Evolutionary conservation across 1,140 invertebrate genomes (phyloP), one percentile per base, ranked within the genome.

Genomic region (Listronotus oregonensis): DNA sequence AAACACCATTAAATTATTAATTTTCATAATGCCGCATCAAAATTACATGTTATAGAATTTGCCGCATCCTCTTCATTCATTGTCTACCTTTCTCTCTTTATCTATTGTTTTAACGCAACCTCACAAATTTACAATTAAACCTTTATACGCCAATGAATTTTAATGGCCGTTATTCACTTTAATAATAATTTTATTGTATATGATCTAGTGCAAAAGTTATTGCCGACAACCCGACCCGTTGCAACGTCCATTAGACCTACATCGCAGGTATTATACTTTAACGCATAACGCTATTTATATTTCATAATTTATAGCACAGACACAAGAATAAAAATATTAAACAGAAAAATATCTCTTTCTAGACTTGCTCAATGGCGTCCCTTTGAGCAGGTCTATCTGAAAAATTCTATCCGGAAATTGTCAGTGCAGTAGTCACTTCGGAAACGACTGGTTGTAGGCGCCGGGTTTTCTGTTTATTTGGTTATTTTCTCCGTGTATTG

Each of bases 101-200:
- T 55, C 39, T 34, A 55, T 55, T 55, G 52, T 55, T 55, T 55
- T n/a, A 31, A 14, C 27, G 31, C 49, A 51, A 51, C 32, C 15
- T 15, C 17, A 40, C 52, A 39, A 39, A 55, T 55, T 55, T 27
- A 40, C 52, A 55, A 55, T 55, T 55, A 55, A 55, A 55, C 34
- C 52, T n/a, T 55, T 55, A 55, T 55, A 15, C 52, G 15, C 32
- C 31, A 17, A 32, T 55, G 52, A 18, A 40, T 55, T 55, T 55
- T 55, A 55, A 39, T 55, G 52, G 39, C 39, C 52, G 37, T 42
- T 40, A 55, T 40, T 55, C 39, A 55, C 52, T 55, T 55, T 55
- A 39, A 40, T 14, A 17, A 55, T 55, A 17, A 55, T 40, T 55
- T 55, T 55, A 18, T 40, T 55, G 52, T 42, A 15, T 18, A 18